phyloP scores from a whole-genome alignment of 1,140 invertebrate genomes.

The Araneus ventricosus region DNA sequence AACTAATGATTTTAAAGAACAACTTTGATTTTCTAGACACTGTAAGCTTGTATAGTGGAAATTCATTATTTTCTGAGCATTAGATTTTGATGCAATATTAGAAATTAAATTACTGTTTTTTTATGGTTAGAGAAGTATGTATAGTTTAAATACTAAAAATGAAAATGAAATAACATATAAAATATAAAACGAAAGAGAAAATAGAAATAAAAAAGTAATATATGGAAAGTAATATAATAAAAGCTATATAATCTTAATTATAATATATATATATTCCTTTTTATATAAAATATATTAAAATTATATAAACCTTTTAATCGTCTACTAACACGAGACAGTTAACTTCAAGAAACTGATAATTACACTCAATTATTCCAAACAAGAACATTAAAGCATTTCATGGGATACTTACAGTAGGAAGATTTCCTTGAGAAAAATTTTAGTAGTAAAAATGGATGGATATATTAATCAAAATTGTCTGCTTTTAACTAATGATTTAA shows the following conservation, averaged over 20 bases:
- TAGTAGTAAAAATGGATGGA: neutral
- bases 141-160: too few relatives aligned
- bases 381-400: neutral
- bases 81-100: too few relatives aligned
- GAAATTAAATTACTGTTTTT: too few relatives aligned
- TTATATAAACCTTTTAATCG: constrained; percentile 9
- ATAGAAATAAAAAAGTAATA: too few relatives aligned
- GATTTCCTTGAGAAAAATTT: neutral
- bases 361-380: neutral
- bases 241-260: too few relatives aligned
- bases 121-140: too few relatives aligned
- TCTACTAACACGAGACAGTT: neutral
- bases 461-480: neutral
- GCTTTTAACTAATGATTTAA: neutral
- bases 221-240: too few relatives aligned
- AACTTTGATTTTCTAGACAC: neutral
- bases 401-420: neutral
- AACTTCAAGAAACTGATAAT: neutral
- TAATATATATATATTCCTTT: too few relatives aligned
- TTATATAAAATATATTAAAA: too few relatives aligned
- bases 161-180: too few relatives aligned
- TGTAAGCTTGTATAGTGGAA: neutral
- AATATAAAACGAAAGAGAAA: too few relatives aligned
- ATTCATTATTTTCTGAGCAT: too few relatives aligned
- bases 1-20: neutral